phyloP scores from a whole-genome alignment of 2,888 invertebrate genomes.

The Sceliomorpha sp. region DNA sequence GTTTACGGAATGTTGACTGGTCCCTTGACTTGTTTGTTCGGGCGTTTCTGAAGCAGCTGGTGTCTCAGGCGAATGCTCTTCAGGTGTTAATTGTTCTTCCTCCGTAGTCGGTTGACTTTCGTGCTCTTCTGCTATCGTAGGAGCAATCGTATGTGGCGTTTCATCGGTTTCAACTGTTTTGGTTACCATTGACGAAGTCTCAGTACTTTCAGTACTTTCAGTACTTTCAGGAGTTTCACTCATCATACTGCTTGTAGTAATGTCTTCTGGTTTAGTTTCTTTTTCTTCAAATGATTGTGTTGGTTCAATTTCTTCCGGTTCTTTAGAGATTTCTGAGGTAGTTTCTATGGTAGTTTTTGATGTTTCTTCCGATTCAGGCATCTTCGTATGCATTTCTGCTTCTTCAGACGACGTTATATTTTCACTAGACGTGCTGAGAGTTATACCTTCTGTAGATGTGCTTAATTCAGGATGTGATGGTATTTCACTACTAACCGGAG shows the following conservation, averaged over 20 bases:
- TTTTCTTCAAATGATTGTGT: slow-evolving; percentile 3
- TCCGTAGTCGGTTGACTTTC: slow-evolving; percentile 3
- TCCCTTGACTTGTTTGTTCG: no score
- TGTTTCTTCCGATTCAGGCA: slow-evolving; percentile 44
- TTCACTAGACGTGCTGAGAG: slow-evolving; percentile 34
- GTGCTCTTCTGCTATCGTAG: no score
- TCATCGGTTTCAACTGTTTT: not conserved
- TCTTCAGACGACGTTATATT: slow-evolving; percentile 42
- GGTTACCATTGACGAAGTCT: slow-evolving; percentile 26
- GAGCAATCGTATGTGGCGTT: no score
- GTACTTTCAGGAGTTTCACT: slow-evolving; percentile 31
- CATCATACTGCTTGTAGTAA: slow-evolving; percentile 1
- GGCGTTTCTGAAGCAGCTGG: no score
- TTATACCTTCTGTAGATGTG: slow-evolving; percentile 10
- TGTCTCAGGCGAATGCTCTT: no score
- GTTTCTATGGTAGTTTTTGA: slow-evolving; percentile 24
- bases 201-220: slow-evolving; percentile 41
- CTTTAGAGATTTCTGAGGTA: slow-evolving; percentile 20
- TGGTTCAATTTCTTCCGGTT: not conserved
- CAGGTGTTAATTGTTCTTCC: no score
- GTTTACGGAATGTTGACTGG: no score
- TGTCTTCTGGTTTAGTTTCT: slow-evolving; percentile 17
- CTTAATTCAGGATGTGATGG: slow-evolving; percentile 26
- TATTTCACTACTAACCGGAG: slow-evolving; percentile 37
- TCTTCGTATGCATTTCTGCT: slow-evolving; percentile 24